Base-by-base conservation (phyloP, 2,797 vertebrate species). In the Acropternis orthonyx region DNA sequence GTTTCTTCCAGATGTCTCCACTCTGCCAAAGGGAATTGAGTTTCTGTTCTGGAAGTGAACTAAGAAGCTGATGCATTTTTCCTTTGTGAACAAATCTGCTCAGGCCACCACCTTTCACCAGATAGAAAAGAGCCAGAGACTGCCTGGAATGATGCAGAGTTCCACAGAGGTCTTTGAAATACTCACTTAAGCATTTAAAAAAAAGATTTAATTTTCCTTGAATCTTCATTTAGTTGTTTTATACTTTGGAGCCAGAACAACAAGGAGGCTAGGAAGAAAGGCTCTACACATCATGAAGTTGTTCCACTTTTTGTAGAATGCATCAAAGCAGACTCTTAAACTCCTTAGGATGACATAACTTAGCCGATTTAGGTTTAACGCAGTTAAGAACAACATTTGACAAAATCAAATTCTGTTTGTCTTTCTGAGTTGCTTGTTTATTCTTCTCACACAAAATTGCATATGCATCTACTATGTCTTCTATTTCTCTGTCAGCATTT, bases 351-450 rank as follows among this genome's bases (percentile, higher is more conserved):
- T 67, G 26, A 8, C 14, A 20, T 43, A 97, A 79, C 17, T 56
- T 46, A 37, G 68, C 26, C n/a, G 97, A 97, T 52, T 66, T 84
- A 36, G 97, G 92, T 63, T 95, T 97, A 92, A 98, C 80, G 81
- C 97, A 98, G 32, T 94, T 95, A 49, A 98, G 97, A 76, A 98
- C 92, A 75, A 98, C 77, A 55, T 93, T 97, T 75, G 97, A 97
- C n/a, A 98, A 30, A 79, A 98, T 98, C 36, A 97, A 98, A 85
- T 98, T 98, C 90, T 97, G 97, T 80, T 98, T 98, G 59, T 98
- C 79, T 65, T 91, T 96, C 73, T 24, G 58, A 14, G 89, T 44
- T 91, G 75, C 88, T 41, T 89, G 19, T 61, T 69, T 34, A 2
- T n/a, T n/a, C 41, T 97, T 82, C 18, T 97, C 18, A 68, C 95